Conservation (phyloP, 2,113 vertebrate genomes). For the Platichthys flesus region DNA sequence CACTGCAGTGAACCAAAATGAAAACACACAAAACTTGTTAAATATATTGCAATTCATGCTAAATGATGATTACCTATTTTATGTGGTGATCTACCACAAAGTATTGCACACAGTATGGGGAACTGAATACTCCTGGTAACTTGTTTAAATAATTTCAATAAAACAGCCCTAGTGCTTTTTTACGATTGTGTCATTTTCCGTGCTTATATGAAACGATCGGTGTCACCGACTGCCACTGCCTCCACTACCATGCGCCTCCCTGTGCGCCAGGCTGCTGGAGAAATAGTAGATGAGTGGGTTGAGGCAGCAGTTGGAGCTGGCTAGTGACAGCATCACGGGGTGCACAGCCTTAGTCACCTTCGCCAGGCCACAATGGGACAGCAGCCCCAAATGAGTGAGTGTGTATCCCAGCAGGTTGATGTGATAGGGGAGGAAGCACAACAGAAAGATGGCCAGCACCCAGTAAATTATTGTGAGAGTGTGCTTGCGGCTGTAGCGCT, state of each 20-base stretch:
- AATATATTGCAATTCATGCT: too few relatives aligned
- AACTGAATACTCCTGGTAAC: neutral
- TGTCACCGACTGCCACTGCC: slow-evolving; percentile 63
- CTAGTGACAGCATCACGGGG: slow-evolving; percentile 74
- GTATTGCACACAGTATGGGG: neutral
- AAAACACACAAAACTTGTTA: too few relatives aligned
- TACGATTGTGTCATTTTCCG: neutral
- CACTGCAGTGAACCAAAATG: too few relatives aligned
- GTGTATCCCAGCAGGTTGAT: slow-evolving; percentile 80
- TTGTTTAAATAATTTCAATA: too few relatives aligned
- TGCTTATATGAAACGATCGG: neutral
- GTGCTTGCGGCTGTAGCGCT: slow-evolving; percentile 40
- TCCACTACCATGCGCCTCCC: slow-evolving; percentile 26
- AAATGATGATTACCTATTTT: neutral
- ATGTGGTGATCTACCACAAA: neutral
- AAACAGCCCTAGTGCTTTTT: neutral
- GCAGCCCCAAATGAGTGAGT: slow-evolving; percentile 71
- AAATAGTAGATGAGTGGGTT: slow-evolving; percentile 82
- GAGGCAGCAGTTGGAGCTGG: slow-evolving; percentile 82
- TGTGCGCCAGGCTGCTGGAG: slow-evolving; percentile 69
- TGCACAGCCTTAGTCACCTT: slow-evolving; percentile 71
- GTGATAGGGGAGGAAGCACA: slow-evolving; percentile 82
- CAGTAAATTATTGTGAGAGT: slow-evolving; percentile 78
- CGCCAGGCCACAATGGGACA: slow-evolving; percentile 70
- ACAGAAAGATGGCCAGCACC: slow-evolving; percentile 77